A percentile compares a stretch with the other conserved stretches of the same genome.
Conservation (phyloP, 2,888 invertebrate species). For the Cosmia pyralina region DNA sequence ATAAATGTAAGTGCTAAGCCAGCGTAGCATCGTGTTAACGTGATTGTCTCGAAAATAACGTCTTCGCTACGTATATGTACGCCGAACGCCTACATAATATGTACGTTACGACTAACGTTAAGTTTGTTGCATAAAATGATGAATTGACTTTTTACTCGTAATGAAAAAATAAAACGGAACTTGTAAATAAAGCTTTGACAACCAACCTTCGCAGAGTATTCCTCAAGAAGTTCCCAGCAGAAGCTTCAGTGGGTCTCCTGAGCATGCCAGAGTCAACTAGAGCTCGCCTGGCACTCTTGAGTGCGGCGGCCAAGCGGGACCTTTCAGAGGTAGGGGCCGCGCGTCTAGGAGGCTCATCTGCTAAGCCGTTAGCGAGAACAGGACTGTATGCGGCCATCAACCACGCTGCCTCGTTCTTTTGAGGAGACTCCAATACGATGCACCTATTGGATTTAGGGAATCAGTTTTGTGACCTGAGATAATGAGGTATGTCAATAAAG, state of each 20-base stretch:
- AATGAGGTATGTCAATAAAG: not conserved
- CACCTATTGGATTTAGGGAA: slow-evolving; percentile 89
- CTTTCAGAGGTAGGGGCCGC: slow-evolving; percentile 96
- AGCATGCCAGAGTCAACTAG: slow-evolving; percentile 95
- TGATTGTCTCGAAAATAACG: too few species aligned
- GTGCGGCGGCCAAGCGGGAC: slow-evolving; percentile 95
- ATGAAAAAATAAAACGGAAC: not conserved
- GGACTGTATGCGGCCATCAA: slow-evolving; percentile 98
- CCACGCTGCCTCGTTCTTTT: slow-evolving; percentile 97
- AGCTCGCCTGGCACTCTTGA: slow-evolving; percentile 95
- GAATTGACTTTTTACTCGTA: not conserved
- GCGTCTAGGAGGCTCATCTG: slow-evolving; percentile 91
- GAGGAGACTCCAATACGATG: slow-evolving; percentile 97
- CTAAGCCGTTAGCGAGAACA: slow-evolving; percentile 94
- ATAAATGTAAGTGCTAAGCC: too few species aligned
- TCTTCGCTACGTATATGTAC: not conserved
- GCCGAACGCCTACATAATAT: too few species aligned
- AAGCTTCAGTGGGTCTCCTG: slow-evolving; percentile 94
- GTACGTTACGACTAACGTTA: not conserved
- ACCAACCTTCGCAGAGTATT: slow-evolving; percentile 95
- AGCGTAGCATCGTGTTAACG: too few species aligned
- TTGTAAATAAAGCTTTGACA: not conserved
- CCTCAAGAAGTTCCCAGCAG: slow-evolving; percentile 95
- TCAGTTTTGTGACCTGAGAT: slow-evolving; percentile 8
- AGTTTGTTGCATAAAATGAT: not conserved